These are phyloP conservation scores for Gastracanthus pulcherrimus DNA, from an alignment of 2,888 invertebrate species.

Conservation along the genomic window DNA sequence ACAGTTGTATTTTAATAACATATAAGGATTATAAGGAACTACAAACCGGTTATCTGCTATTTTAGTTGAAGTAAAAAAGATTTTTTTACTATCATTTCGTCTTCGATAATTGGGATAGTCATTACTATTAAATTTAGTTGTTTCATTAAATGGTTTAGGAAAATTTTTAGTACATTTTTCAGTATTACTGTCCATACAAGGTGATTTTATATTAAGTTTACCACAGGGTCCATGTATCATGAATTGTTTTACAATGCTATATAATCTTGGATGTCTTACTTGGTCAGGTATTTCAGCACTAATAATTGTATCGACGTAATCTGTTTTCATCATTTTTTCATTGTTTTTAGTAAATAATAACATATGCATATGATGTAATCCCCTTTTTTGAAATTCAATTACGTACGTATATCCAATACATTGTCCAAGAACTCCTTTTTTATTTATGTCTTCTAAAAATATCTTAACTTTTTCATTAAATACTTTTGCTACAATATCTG, in stretches of 20 bases:
- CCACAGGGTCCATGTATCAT: slow-evolving; percentile 54
- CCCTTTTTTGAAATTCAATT: slow-evolving; percentile 65
- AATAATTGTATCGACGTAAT: slow-evolving; percentile 61
- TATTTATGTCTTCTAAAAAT: no score
- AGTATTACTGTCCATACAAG: background rate
- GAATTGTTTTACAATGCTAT: slow-evolving; percentile 39
- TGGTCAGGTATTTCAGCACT: slow-evolving; percentile 53
- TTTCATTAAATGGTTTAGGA: slow-evolving; percentile 45
- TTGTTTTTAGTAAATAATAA: slow-evolving; percentile 52
- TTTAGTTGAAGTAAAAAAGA: background rate
- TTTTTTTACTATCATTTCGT: no score
- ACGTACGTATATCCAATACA: slow-evolving; percentile 68
- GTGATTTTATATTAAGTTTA: background rate
- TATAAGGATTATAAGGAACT: no score
- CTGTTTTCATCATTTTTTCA: slow-evolving; percentile 55
- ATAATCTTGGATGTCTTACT: slow-evolving; percentile 31
- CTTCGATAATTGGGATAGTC: no score
- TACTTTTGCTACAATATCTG: no score
- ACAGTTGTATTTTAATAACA: no score
- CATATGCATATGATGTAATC: slow-evolving; percentile 60
- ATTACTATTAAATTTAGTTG: no score
- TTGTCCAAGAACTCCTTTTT: no score
- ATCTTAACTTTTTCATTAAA: no score
- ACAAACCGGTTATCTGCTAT: background rate
- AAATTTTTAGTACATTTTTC: slow-evolving; percentile 9